phyloP scores from a whole-genome alignment of 2,888 invertebrate genomes.

The Ceramica pisi region DNA sequence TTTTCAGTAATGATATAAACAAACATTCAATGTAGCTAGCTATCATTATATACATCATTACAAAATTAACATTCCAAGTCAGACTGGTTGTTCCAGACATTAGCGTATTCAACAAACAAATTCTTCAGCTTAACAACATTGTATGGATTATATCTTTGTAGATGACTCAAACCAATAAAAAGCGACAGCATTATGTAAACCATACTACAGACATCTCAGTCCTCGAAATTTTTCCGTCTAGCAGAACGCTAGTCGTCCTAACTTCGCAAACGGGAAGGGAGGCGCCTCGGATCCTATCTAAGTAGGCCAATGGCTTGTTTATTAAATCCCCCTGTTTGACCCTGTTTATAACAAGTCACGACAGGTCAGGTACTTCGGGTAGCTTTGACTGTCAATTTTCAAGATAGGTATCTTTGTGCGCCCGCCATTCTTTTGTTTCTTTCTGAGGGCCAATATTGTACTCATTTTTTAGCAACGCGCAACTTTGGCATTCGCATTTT shows the following conservation, averaged over 20 bases:
- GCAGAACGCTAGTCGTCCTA: conserved; percentile 51
- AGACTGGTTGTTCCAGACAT: too few species aligned
- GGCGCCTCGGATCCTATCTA: conserved; percentile 76
- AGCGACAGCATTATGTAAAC: not conserved
- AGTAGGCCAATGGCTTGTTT: conserved; percentile 77
- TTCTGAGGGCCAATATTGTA: too few species aligned
- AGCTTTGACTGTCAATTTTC: conserved; percentile 33
- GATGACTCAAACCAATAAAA: not conserved
- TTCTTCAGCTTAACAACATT: too few species aligned
- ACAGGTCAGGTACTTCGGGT: conserved; percentile 54
- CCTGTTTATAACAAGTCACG: conserved; percentile 68
- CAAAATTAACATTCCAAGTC: too few species aligned
- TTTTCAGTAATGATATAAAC: too few species aligned
- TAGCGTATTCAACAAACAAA: too few species aligned
- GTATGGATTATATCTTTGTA: not conserved
- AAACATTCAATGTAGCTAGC: too few species aligned
- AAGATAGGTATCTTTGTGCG: conserved; percentile 30
- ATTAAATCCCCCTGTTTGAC: conserved; percentile 73
- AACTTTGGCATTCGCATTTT: too few species aligned
- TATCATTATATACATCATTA: too few species aligned
- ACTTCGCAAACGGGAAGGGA: conserved; percentile 62
- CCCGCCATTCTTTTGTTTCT: conserved; percentile 14
- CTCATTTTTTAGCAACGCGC: too few species aligned
- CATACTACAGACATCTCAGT: not conserved
- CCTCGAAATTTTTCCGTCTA: conserved; percentile 22